Conservation (phyloP, 2,797 vertebrate species). For the Crypturellus tataupa region DNA sequence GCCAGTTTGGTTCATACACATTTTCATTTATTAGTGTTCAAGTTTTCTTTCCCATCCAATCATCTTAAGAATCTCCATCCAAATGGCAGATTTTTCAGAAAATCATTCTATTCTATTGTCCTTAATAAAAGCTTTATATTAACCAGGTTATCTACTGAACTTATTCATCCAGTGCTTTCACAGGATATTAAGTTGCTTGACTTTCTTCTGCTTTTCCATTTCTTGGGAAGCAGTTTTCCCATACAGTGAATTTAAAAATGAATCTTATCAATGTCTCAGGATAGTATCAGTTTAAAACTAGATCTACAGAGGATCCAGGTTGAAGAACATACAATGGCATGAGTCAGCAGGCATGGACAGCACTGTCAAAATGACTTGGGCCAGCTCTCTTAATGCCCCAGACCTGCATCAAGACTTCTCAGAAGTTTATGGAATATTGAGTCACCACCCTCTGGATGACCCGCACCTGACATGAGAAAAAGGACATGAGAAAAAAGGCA, state of each 20-base stretch:
- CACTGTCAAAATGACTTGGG: slow-evolving; percentile 21
- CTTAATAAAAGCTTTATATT: neutral
- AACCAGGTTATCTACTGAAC: neutral
- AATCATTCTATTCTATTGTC: neutral
- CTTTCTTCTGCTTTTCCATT: slow-evolving; percentile 16
- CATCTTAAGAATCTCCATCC: neutral
- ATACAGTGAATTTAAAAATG: slow-evolving; percentile 43
- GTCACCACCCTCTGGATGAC: neutral
- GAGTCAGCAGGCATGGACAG: slow-evolving; percentile 2
- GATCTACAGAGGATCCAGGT: slow-evolving; percentile 34
- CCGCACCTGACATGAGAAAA: neutral
- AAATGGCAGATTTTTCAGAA: neutral
- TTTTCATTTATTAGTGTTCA: neutral
- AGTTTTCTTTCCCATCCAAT: neutral
- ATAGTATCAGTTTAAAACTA: slow-evolving; percentile 44
- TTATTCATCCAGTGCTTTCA: slow-evolving; percentile 11
- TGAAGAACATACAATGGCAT: slow-evolving; percentile 27
- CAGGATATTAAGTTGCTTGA: neutral
- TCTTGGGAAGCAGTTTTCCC: slow-evolving; percentile 45
- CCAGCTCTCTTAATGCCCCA: neutral
- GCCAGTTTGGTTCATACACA: neutral
- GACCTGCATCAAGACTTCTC: slow-evolving; percentile 5
- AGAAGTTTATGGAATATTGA: slow-evolving; percentile 3
- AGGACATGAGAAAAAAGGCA: neutral
- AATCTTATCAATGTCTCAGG: slow-evolving; percentile 21